Evolutionary conservation across 2,888 invertebrate genomes (phyloP).

Genomic region (Synanthedon formicaeformis): DNA sequence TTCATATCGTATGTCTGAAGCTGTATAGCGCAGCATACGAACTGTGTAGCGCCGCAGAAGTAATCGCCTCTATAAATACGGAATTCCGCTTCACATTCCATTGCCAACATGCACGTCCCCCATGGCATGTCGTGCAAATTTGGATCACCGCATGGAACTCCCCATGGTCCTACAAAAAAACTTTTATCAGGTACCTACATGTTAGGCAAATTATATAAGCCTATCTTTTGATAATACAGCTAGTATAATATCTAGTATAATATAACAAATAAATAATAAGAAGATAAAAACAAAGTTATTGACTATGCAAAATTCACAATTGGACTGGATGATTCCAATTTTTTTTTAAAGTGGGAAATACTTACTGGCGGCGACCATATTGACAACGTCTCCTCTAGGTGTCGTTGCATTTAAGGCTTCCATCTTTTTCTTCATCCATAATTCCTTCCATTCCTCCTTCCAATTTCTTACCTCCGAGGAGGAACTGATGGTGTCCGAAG

Average conservation of each 20-base stretch:
- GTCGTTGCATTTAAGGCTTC: constrained; percentile 30
- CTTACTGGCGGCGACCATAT: constrained; percentile 51
- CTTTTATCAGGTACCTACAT: constrained; percentile 3
- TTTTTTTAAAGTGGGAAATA: background rate
- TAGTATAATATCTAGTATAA: background rate
- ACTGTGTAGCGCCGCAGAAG: constrained; percentile 44
- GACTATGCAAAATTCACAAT: no score
- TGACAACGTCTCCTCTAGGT: constrained; percentile 32
- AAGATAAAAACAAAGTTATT: no score
- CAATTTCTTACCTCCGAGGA: constrained; percentile 19
- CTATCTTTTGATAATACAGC: background rate
- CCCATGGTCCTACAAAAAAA: constrained; percentile 45
- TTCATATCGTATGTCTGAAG: constrained; percentile 48
- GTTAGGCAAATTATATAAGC: background rate
- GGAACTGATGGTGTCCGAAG: constrained; percentile 12
- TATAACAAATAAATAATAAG: background rate
- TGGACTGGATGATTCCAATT: no score
- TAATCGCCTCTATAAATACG: constrained; percentile 50
- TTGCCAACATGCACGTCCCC: constrained; percentile 45
- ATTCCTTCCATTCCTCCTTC: constrained; percentile 23
- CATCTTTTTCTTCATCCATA: constrained; percentile 27
- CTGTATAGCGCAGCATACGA: constrained; percentile 44
- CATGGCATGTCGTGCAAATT: constrained; percentile 54
- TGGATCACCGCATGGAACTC: constrained; percentile 53
- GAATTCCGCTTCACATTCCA: constrained; percentile 47